Conservation (phyloP, 2,888 invertebrate species). For the Acleris cristana region DNA sequence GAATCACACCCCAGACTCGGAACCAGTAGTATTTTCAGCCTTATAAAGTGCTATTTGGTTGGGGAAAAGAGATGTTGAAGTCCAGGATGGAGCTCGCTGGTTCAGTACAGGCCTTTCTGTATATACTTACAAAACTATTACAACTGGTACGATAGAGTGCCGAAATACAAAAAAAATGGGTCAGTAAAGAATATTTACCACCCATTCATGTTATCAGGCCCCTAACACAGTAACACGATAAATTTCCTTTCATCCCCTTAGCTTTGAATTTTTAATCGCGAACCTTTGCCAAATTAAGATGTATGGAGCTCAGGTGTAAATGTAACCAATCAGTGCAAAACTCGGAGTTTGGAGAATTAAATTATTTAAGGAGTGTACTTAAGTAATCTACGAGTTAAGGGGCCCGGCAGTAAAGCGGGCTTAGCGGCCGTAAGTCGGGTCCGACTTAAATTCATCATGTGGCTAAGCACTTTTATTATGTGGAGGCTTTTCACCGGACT, state of each 20-base stretch:
- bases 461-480: constrained; percentile 19
- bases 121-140: no score
- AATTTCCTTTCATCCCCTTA: constrained; percentile 55
- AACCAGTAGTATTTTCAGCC: no score
- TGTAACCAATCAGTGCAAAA: constrained; percentile 30
- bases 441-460: constrained; percentile 21
- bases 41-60: no score
- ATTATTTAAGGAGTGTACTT: constrained; percentile 5
- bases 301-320: constrained; percentile 44
- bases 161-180: constrained; percentile 22
- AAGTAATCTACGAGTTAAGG: constrained; percentile 10
- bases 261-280: constrained; percentile 54
- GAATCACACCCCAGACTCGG: no score
- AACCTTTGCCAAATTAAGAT: constrained; percentile 47
- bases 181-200: constrained; percentile 50
- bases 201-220: constrained; percentile 52
- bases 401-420: neutral
- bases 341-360: constrained; percentile 11
- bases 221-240: constrained; percentile 51
- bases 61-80: no score
- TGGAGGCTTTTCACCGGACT: constrained; percentile 22
- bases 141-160: no score
- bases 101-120: no score
- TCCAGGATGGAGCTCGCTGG: no score
- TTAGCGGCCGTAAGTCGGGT: constrained; percentile 18